Evolutionary conservation across 2,888 invertebrate genomes (phyloP).

Genomic region (Globia sparganii): DNA sequence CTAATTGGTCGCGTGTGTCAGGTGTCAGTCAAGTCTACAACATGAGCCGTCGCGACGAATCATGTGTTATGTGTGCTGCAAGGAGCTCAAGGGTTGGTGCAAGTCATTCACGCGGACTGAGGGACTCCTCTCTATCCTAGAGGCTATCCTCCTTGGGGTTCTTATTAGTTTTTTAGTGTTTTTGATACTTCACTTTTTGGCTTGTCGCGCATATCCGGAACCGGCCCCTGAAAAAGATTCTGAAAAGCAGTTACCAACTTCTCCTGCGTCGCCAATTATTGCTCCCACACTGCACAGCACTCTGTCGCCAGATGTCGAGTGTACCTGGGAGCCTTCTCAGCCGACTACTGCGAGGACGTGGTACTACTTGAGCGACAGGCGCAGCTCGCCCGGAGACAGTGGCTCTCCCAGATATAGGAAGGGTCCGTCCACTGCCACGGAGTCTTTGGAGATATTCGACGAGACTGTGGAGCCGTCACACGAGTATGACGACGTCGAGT

Average conservation of each 20-base stretch:
- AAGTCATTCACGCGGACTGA: slow-evolving; percentile 83
- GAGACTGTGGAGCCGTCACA: slow-evolving; percentile 14
- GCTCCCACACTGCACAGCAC: slow-evolving; percentile 31
- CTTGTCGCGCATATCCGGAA: slow-evolving; percentile 65
- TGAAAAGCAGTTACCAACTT: too few species aligned
- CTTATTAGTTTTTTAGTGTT: slow-evolving; percentile 77
- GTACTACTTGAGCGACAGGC: slow-evolving; percentile 69
- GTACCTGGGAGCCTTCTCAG: slow-evolving; percentile 81
- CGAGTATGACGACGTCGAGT: slow-evolving; percentile 40
- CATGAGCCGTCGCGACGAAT: slow-evolving; percentile 66
- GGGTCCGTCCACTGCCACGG: not conserved
- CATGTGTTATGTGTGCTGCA: slow-evolving; percentile 82
- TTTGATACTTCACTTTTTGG: slow-evolving; percentile 78
- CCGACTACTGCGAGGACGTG: slow-evolving; percentile 73
- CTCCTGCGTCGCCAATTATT: not conserved
- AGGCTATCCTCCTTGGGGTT: slow-evolving; percentile 74
- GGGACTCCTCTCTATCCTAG: slow-evolving; percentile 72
- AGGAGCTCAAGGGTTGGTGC: slow-evolving; percentile 82
- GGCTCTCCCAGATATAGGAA: not conserved
- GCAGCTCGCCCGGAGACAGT: not conserved
- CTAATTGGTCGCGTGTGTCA: slow-evolving; percentile 73
- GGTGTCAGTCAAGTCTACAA: slow-evolving; percentile 51
- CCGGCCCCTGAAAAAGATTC: not conserved
- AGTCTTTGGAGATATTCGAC: slow-evolving; percentile 3
- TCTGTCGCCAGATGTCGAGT: slow-evolving; percentile 67